These are phyloP conservation scores for Tragulus kanchil DNA, from an alignment of 2,113 vertebrate species.

Conservation along the genomic window DNA sequence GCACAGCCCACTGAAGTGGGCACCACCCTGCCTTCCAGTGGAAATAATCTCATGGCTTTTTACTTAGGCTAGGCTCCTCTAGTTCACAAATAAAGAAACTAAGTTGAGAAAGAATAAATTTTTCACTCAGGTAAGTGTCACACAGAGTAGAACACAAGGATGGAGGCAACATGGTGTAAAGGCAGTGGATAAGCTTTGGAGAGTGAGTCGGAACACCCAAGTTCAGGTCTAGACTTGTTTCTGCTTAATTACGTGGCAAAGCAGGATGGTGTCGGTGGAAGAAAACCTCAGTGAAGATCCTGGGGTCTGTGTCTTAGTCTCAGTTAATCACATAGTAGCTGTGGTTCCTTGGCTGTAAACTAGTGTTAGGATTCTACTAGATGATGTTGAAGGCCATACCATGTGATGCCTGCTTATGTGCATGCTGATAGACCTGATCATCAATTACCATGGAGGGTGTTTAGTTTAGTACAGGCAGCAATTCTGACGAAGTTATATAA, in stretches of 20 bases:
- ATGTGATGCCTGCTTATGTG: background rate
- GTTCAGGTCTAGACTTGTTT: background rate
- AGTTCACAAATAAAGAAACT: conserved; percentile 43
- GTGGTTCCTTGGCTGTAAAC: background rate
- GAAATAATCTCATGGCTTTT: background rate
- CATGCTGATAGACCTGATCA: background rate
- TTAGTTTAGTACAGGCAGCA: conserved; percentile 11
- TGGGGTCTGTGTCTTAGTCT: background rate
- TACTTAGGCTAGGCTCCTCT: background rate
- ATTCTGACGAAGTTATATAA: conserved; percentile 40
- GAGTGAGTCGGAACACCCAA: background rate
- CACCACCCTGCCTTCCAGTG: background rate
- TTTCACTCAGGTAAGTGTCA: background rate
- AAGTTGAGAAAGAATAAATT: conserved; percentile 1
- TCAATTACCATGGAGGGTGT: background rate
- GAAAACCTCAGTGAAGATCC: background rate
- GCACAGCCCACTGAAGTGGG: background rate
- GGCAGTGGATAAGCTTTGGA: background rate
- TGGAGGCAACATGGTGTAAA: background rate
- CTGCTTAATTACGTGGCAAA: background rate
- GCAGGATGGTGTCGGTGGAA: background rate
- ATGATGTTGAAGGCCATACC: conserved; percentile 1
- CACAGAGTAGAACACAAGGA: background rate
- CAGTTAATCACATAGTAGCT: background rate
- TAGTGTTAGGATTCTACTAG: background rate